Base-by-base conservation (phyloP, 1,140 invertebrate genomes). In the Drosophila nigrodunni region DNA sequence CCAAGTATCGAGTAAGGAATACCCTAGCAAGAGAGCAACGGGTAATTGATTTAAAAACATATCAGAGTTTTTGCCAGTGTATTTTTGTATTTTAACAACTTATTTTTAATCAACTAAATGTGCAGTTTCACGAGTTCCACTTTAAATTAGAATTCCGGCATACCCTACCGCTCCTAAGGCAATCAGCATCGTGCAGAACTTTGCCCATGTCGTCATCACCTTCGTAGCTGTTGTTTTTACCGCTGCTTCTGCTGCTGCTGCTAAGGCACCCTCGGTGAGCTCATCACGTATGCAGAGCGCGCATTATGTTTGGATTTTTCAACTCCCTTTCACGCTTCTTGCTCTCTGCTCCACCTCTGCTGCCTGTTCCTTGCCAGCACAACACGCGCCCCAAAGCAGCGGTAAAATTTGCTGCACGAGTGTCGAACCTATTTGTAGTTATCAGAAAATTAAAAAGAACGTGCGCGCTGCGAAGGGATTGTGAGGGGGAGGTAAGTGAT, bases 381-480 rank as follows among this genome's bases (percentile, higher is more conserved):
- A 30, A 30, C 25, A 30, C 37, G 25, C 11, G 49, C 41, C 35
- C n/a, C 13, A 25, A 7, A 78, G 75, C 80, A 87, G 83, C 83
- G 83, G 83, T 88, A 88, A 88, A 80, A 88, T 88, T 83, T 88
- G 83, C 80, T 80, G 83, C 83, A 88, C 83, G 83, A 88, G 83
- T 86, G 82, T 88, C 77, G 83, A 88, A 88, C 85, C 80, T 88
- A 88, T 88, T 88, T 88, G 83, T 88, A 88, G 83, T 88, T 88
- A 88, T 88, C 85, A 88, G 83, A 88, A 88, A 88, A 88, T 88
- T 88, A 88, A 88, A 88, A 88, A 89, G 80, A 88, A 88, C 83
- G 80, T 88, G 80, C 67, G 80, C 67, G 66, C 46, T 55, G 67
- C 5, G 43, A 4, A 11, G 49, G 58, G 37, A 60, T 34, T 35